These are phyloP conservation scores for Tragulus kanchil DNA, from an alignment of 2,113 vertebrate species.

Conservation along the genomic window DNA sequence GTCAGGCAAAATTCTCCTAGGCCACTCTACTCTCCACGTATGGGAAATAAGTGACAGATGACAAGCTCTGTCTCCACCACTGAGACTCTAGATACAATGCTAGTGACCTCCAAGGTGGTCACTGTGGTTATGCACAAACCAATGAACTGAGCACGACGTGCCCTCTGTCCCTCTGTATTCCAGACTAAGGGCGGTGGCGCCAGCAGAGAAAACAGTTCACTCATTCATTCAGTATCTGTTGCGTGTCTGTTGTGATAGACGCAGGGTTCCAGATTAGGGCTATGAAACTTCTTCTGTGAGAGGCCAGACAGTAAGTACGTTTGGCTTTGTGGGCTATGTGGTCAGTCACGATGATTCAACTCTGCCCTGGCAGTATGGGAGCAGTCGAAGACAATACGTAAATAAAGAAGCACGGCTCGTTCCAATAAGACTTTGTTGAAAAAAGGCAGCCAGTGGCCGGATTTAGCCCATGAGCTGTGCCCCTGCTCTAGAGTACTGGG, in stretches of 20 bases:
- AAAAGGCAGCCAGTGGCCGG: background rate
- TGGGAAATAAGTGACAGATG: background rate
- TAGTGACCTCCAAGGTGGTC: no score
- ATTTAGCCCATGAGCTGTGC: background rate
- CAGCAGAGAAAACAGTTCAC: background rate
- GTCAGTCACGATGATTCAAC: background rate
- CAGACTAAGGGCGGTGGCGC: background rate
- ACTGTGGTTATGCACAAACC: background rate
- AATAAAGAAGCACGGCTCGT: background rate
- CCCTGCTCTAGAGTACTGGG: background rate
- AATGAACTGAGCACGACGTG: no score
- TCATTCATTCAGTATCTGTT: background rate
- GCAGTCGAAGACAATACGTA: background rate
- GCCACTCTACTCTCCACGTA: background rate
- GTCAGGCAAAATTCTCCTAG: background rate
- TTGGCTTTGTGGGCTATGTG: background rate
- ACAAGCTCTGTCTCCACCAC: background rate
- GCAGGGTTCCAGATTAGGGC: background rate
- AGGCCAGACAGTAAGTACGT: background rate
- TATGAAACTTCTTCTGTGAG: background rate
- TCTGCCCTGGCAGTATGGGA: background rate
- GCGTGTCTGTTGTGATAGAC: background rate
- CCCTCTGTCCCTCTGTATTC: background rate
- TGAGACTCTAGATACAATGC: background rate
- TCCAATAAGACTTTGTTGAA: background rate